Conservation (phyloP, 1,140 invertebrate genomes). For the Mamestra configurata region DNA sequence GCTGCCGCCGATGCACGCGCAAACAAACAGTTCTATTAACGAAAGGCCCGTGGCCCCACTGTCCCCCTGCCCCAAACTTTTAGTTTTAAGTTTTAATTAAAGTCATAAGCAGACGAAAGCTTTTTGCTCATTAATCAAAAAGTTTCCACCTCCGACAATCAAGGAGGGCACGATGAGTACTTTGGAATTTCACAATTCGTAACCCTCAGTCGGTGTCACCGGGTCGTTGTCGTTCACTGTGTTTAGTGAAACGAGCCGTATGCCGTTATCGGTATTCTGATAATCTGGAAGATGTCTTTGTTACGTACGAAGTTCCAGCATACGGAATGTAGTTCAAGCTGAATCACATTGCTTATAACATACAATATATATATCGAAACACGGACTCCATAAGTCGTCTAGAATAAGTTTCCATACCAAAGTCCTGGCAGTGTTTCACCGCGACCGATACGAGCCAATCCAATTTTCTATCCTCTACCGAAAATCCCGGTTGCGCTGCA, state of each 20-base stretch:
- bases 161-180: slow-evolving; percentile 36
- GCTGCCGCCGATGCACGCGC: slow-evolving; percentile 4
- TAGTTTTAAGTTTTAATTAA: slow-evolving; percentile 52
- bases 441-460: slow-evolving; percentile 68
- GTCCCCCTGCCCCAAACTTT: slow-evolving; percentile 13
- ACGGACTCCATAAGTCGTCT: slow-evolving; percentile 39
- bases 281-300: background rate
- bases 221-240: slow-evolving; percentile 4
- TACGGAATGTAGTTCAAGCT: background rate
- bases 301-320: background rate
- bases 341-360: slow-evolving; percentile 19
- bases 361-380: slow-evolving; percentile 30
- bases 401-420: slow-evolving; percentile 63
- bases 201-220: slow-evolving; percentile 39
- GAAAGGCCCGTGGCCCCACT: background rate
- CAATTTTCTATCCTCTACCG: slow-evolving; percentile 70
- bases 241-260: slow-evolving; percentile 19
- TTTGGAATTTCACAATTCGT: slow-evolving; percentile 54
- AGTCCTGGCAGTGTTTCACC: slow-evolving; percentile 61
- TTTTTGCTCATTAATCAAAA: slow-evolving; percentile 55
- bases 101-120: slow-evolving; percentile 52
- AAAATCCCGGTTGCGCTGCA: slow-evolving; percentile 60
- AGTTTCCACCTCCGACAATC: slow-evolving; percentile 48
- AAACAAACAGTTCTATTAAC: slow-evolving; percentile 47
- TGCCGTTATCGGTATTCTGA: background rate